Percentiles rank a stretch among this genome's conserved stretches.
Evolutionary conservation across 1,140 invertebrate genomes (phyloP).

Genomic region (Trichomalopsis sarcophagae): DNA sequence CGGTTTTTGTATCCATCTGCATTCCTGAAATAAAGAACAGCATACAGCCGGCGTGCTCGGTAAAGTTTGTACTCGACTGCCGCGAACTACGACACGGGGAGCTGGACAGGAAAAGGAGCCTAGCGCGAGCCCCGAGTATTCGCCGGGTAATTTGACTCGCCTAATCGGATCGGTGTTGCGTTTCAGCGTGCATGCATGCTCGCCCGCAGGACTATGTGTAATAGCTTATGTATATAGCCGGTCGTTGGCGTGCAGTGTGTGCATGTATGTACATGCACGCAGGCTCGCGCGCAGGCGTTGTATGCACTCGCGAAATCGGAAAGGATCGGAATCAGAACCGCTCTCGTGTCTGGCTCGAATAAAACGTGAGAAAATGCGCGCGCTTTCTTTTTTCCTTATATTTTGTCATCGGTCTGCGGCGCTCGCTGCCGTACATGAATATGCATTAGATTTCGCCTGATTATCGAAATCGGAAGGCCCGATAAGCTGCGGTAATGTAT

Average conservation of each 20-base stretch:
- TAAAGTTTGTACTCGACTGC: not conserved
- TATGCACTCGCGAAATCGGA: conserved; percentile 42
- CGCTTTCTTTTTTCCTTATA: conserved; percentile 9
- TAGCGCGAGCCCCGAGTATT: conserved; percentile 47
- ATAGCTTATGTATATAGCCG: not conserved
- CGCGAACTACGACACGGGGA: not conserved
- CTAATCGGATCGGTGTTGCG: conserved; percentile 70
- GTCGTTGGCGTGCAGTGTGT: not conserved
- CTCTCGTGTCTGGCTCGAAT: not conserved
- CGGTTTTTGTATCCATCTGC: not conserved
- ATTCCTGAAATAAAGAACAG: not conserved
- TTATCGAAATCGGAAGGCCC: conserved; percentile 19
- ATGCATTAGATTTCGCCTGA: conserved; percentile 25
- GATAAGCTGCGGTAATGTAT: conserved; percentile 45
- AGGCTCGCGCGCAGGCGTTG: conserved; percentile 25
- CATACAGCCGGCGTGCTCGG: not conserved
- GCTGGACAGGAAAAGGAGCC: conserved; percentile 41
- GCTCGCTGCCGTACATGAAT: not conserved
- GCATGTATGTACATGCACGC: not conserved
- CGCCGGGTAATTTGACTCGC: conserved; percentile 66
- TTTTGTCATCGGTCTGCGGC: not conserved
- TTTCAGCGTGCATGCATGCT: conserved; percentile 53
- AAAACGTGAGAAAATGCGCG: not conserved
- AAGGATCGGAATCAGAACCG: too few relatives aligned
- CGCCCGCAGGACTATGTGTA: not conserved